Conservation (phyloP, 1,140 invertebrate species). For the Cherax quadricarinatus region DNA sequence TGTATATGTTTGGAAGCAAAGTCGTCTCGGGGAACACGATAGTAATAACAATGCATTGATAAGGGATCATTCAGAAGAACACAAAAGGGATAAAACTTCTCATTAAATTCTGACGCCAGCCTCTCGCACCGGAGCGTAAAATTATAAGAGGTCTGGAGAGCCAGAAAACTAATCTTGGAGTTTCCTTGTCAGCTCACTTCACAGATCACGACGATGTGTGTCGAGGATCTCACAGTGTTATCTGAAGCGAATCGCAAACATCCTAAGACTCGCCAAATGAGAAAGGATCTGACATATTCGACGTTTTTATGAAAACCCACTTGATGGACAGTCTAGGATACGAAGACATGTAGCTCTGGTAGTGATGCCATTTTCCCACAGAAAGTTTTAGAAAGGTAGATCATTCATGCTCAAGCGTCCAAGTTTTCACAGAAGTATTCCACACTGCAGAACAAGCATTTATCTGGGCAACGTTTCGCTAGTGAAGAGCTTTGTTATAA, state of each 20-base stretch:
- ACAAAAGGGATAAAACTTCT: background rate
- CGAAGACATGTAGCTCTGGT: no score
- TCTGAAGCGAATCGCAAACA: background rate
- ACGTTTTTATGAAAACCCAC: background rate
- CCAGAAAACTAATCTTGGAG: background rate
- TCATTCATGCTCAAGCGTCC: no score
- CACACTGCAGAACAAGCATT: no score
- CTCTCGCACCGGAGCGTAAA: background rate
- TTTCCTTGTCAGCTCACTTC: background rate
- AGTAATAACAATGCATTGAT: background rate
- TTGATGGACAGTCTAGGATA: no score
- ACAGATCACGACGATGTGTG: background rate
- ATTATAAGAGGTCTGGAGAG: background rate
- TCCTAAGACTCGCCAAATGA: background rate
- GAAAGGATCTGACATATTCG: background rate
- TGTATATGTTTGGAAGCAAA: no score
- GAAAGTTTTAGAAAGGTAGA: no score
- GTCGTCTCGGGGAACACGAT: no score
- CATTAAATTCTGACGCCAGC: constrained; percentile 2
- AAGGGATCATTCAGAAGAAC: background rate
- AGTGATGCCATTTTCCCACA: no score
- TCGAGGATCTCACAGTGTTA: background rate
- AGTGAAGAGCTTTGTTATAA: no score
- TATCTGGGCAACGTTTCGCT: no score
- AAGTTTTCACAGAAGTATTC: no score